These are phyloP conservation scores for Dasysyrphus tricinctus DNA, from an alignment of 2,888 invertebrate genomes.

Conservation along the genomic window DNA sequence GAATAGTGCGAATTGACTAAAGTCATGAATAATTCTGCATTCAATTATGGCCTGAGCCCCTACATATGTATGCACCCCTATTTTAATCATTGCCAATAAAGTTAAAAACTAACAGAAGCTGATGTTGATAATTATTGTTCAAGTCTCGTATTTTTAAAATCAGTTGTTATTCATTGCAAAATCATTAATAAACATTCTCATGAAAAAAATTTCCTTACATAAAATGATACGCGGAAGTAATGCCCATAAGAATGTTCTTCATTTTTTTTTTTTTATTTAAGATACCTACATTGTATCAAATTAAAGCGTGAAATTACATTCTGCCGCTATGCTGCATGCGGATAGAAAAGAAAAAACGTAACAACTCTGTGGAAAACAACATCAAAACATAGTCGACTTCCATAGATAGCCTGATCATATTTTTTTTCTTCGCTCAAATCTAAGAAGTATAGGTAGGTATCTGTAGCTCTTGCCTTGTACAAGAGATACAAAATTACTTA, in stretches of 20 bases:
- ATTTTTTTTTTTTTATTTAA: not conserved
- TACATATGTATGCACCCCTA: no score
- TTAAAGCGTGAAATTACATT: constrained; percentile 64
- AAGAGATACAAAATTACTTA: constrained; percentile 29
- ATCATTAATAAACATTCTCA: not conserved
- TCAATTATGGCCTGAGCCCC: no score
- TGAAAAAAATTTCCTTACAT: not conserved
- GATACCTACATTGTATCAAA: constrained; percentile 51
- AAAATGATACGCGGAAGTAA: constrained; percentile 51
- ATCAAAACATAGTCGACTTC: constrained; percentile 59
- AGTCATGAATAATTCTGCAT: no score
- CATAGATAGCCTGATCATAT: constrained; percentile 49
- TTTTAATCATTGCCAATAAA: no score
- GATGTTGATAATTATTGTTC: no score
- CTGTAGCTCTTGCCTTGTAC: constrained; percentile 1
- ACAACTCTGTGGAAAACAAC: constrained; percentile 39
- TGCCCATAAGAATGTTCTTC: constrained; percentile 11
- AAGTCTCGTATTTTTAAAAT: no score
- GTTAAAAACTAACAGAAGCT: no score
- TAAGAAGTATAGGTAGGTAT: constrained; percentile 7
- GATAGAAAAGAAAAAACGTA: constrained; percentile 20
- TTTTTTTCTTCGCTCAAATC: constrained; percentile 20
- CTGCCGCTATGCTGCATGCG: constrained; percentile 8
- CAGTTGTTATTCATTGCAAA: not conserved
- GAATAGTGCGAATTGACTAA: no score